These are phyloP conservation scores for Gnatocerus cornutus DNA, from an alignment of 2,888 invertebrate species.

Conservation along the genomic window DNA sequence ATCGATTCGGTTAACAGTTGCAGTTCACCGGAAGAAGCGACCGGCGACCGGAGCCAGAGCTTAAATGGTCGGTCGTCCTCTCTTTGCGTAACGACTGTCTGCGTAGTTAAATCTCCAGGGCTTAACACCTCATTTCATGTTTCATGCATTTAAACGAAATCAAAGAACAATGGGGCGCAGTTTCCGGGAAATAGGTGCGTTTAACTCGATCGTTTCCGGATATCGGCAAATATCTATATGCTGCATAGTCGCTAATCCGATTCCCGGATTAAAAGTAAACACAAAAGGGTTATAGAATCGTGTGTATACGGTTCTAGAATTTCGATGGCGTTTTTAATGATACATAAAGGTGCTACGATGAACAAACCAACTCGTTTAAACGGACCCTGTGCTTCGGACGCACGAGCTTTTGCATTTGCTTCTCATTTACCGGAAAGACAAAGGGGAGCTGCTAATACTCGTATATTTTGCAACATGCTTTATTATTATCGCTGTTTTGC, in stretches of 20 bases:
- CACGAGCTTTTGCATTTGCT: constrained; percentile 27
- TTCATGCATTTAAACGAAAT: constrained; percentile 56
- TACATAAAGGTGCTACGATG: constrained; percentile 54
- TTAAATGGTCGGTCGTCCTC: constrained; percentile 45
- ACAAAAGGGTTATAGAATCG: constrained; percentile 55
- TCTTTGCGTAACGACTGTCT: constrained; percentile 57
- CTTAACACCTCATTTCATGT: constrained; percentile 58
- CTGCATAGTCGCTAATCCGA: constrained; percentile 56
- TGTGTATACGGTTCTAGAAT: constrained; percentile 53
- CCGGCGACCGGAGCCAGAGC: constrained; percentile 47
- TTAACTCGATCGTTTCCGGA: constrained; percentile 52
- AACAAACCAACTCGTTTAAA: constrained; percentile 50
- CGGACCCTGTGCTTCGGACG: constrained; percentile 20
- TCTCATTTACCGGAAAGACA: constrained; percentile 36
- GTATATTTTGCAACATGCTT: constrained; percentile 37
- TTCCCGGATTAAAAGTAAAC: constrained; percentile 59
- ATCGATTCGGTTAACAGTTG: constrained; percentile 54
- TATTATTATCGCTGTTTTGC: constrained; percentile 38
- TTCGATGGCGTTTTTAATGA: constrained; percentile 57
- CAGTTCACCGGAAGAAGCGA: constrained; percentile 55
- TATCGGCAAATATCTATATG: constrained; percentile 56
- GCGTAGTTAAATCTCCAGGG: constrained; percentile 49
- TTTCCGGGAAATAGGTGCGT: constrained; percentile 51
- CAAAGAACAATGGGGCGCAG: constrained; percentile 55
- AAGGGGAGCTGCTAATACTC: constrained; percentile 40